phyloP scores from a whole-genome alignment of 2,113 vertebrate species.

The Toxotes chatareus region DNA sequence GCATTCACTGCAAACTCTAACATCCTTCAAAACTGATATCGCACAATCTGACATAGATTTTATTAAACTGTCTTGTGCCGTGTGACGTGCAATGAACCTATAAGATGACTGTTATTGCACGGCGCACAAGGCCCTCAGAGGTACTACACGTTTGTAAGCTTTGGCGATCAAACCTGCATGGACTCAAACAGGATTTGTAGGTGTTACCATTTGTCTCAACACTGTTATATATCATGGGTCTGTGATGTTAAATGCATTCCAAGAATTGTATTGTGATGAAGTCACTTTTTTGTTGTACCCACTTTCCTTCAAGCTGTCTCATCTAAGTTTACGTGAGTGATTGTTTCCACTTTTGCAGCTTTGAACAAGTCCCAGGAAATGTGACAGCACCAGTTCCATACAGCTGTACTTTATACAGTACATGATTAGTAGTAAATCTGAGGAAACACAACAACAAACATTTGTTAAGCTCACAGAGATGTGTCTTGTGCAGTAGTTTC shows the following conservation, averaged over 20 bases:
- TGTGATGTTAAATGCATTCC: slow-evolving; percentile 6
- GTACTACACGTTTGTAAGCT: not conserved
- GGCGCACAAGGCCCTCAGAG: not conserved
- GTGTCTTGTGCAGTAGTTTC: accelerated
- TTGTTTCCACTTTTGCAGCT: not conserved
- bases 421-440: no score
- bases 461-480: not conserved
- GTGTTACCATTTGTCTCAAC: not conserved
- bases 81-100: not conserved
- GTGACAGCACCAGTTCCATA: not conserved
- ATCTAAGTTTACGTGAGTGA: slow-evolving; percentile 2
- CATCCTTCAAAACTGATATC: not conserved
- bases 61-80: not conserved
- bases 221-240: not conserved
- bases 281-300: not conserved
- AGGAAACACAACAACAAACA: no score
- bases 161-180: not conserved
- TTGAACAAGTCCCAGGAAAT: slow-evolving; percentile 10
- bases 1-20: no score
- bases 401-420: not conserved
- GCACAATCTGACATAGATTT: not conserved
- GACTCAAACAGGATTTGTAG: slow-evolving; percentile 7
- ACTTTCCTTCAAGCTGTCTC: slow-evolving; percentile 15
- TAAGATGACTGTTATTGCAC: not conserved
- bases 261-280: not conserved